Evolutionary conservation across 2,888 invertebrate species (phyloP).

Genomic region (Ichneumoninae sp.): DNA sequence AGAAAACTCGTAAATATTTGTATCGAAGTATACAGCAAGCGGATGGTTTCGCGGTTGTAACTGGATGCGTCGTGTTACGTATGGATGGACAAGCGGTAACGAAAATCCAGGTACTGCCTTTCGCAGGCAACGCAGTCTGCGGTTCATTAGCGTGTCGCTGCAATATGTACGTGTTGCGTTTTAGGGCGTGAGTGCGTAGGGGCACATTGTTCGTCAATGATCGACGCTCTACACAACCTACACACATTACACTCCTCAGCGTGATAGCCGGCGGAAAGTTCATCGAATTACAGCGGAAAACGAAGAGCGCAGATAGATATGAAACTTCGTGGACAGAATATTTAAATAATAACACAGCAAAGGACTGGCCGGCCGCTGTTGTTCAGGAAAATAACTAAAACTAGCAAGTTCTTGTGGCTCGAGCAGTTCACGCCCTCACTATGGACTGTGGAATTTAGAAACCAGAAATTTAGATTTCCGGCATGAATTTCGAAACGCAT

Average conservation of each 20-base stretch:
- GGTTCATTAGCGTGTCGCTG: background rate
- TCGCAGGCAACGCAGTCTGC: background rate
- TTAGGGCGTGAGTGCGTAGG: background rate
- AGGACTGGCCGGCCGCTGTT: background rate
- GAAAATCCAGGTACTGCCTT: constrained; percentile 1
- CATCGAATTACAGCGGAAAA: background rate
- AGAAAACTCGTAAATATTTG: background rate
- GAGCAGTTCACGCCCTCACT: too few relatives aligned
- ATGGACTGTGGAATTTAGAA: too few relatives aligned
- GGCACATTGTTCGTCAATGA: constrained; percentile 17
- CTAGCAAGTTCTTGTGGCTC: background rate
- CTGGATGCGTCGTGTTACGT: background rate
- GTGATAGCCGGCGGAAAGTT: constrained; percentile 12
- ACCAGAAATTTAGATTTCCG: too few relatives aligned
- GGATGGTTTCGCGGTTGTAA: constrained; percentile 12
- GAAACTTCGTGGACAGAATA: constrained; percentile 9
- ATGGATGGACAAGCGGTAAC: background rate
- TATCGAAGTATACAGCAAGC: background rate
- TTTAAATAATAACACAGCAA: background rate
- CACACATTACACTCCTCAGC: constrained; percentile 11
- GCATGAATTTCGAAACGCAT: too few relatives aligned
- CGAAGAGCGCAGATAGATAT: constrained; percentile 24
- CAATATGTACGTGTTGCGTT: background rate
- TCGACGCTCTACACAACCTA: constrained; percentile 2
- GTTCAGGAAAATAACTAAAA: background rate